These are phyloP conservation scores for Lampris incognitus DNA, from an alignment of 2,113 vertebrate genomes.

Conservation along the genomic window DNA sequence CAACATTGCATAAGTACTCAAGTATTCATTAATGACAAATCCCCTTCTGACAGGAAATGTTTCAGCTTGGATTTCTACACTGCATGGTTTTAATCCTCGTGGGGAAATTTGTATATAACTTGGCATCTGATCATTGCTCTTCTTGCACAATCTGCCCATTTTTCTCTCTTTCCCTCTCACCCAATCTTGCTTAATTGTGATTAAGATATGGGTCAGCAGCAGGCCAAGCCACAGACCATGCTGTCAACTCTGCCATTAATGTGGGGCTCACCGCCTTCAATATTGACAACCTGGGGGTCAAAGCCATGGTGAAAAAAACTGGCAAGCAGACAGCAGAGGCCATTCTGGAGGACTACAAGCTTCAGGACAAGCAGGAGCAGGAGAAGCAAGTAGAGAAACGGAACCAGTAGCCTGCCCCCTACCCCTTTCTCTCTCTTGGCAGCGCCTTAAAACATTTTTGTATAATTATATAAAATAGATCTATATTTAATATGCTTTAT, in stretches of 20 bases:
- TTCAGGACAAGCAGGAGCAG: constrained; percentile 76
- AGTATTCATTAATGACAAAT: not conserved
- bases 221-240: constrained; percentile 91
- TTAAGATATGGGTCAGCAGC: constrained; percentile 93
- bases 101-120: constrained; percentile 11
- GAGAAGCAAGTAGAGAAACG: constrained; percentile 61
- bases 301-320: constrained; percentile 93
- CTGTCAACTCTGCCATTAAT: constrained; percentile 94
- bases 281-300: constrained; percentile 94
- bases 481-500: constrained; percentile 63
- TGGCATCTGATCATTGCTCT: constrained; percentile 26
- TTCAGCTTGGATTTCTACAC: not conserved
- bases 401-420: constrained; percentile 55
- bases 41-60: not conserved
- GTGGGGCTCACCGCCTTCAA: constrained; percentile 94
- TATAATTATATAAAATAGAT: constrained; percentile 51
- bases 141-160: constrained; percentile 14
- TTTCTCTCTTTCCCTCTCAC: constrained; percentile 35
- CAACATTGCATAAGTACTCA: too few relatives aligned
- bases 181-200: constrained; percentile 55
- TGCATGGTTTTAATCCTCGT: constrained; percentile 57
- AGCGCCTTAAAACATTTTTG: constrained; percentile 66
- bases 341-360: constrained; percentile 92
- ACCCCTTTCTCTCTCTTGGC: constrained; percentile 9
- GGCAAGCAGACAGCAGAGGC: constrained; percentile 91